A percentile compares a stretch with the other conserved stretches of the same genome.
Evolutionary conservation across 2,113 vertebrate genomes (phyloP).

Genomic region (Aramus guarauna): DNA sequence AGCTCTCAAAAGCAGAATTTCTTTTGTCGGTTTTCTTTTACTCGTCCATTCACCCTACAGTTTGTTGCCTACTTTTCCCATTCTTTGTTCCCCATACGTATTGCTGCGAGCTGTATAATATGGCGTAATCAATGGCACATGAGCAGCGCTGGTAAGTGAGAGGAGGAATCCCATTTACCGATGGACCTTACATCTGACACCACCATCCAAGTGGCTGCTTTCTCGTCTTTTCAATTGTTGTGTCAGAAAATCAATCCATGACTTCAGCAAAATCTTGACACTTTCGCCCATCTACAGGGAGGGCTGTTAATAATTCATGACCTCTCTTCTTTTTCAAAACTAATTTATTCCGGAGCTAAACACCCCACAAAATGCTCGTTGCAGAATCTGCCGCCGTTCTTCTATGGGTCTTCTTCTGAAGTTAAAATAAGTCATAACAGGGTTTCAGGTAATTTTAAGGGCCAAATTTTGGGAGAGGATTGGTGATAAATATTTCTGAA

Average conservation of each 20-base stretch:
- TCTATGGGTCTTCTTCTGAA: background rate
- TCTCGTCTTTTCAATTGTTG: conserved; percentile 59
- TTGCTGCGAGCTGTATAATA: background rate
- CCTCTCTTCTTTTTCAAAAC: background rate
- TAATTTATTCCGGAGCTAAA: conserved; percentile 9
- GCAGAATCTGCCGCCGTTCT: background rate
- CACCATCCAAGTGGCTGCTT: background rate
- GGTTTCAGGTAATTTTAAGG: background rate
- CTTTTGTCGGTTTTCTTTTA: background rate
- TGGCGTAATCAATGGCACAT: background rate
- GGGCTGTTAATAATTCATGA: conserved; percentile 81
- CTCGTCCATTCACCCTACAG: background rate
- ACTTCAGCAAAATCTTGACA: conserved; percentile 74
- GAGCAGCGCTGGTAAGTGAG: background rate
- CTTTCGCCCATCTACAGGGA: conserved; percentile 63
- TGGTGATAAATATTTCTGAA: background rate
- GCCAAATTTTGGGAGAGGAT: background rate
- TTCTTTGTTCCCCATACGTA: background rate
- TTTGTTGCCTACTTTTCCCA: background rate
- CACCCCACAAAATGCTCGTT: background rate
- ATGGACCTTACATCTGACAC: background rate
- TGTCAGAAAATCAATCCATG: conserved; percentile 92
- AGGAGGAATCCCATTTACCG: background rate
- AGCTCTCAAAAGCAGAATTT: background rate
- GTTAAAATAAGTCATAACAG: background rate